Evolutionary conservation across 1,140 invertebrate species (phyloP), one percentile per base, ranked within the genome.

Genomic region (Chrysomallon squamiferum): DNA sequence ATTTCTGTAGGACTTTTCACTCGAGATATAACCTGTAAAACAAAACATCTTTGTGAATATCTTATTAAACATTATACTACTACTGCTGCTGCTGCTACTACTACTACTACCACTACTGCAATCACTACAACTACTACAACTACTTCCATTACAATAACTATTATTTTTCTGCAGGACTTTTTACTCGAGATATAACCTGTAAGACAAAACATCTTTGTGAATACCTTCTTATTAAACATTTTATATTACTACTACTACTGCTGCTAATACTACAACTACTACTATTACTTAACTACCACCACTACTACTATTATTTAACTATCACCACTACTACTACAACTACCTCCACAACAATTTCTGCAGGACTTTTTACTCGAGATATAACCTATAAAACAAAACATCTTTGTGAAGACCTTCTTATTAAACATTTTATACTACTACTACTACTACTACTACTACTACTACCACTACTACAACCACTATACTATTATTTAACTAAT

Each of bases 301-400:
- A n/a, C n/a, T n/a, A n/a, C n/a, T n/a, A n/a, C n/a, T 11, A 43
- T n/a, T 43, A 43, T n/a, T n/a, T n/a, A n/a, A n/a, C n/a, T n/a
- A n/a, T n/a, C n/a, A n/a, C n/a, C n/a, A n/a, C n/a, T n/a, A n/a
- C n/a, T n/a, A n/a, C n/a, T n/a, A n/a, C n/a, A n/a, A n/a, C n/a
- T n/a, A n/a, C n/a, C 86, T 97, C 95, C 74, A 96, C 95, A 65
- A 95, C 87, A 57, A 98, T 97, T 88, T 97, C 95, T 71, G 92
- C 90, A 11, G 95, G 94, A 5, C 95, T 96, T 87, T 93, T 92
- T 7, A 93, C 95, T 27, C 94, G 87, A 68, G 95, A 90, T 29
- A 96, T 92, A 63, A 87, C 66, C 82, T 85, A 66, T 33, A 69
- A 72, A 66, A 11, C 7, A 50, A 22, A 27, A 3, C 20, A 50